Percentiles rank a stretch among this genome's conserved stretches.
Evolutionary conservation across 1,140 invertebrate species (phyloP).

Genomic region (Drosophila virilis): DNA sequence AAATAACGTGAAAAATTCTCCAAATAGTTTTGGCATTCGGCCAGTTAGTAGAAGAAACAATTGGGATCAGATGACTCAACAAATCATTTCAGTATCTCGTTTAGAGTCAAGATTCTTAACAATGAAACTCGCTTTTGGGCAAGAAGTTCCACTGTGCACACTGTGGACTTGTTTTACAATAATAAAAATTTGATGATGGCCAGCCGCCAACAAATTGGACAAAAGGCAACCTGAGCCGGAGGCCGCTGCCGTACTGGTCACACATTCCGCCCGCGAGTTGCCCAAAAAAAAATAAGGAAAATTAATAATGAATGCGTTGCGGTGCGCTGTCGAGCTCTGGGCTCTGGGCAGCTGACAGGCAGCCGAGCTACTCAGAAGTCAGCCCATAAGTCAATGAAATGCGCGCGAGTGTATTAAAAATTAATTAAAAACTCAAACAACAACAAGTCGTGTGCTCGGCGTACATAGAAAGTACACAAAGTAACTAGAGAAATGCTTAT

Average conservation of each 20-base stretch:
- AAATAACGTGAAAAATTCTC: too few species aligned
- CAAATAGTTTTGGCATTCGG: too few species aligned
- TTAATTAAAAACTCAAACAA: slow-evolving; percentile 69
- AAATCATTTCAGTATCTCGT: too few species aligned
- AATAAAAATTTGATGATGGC: slow-evolving; percentile 41
- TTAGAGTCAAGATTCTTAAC: too few species aligned
- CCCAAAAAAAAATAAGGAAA: slow-evolving; percentile 32
- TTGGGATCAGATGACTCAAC: too few species aligned
- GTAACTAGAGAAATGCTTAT: slow-evolving; percentile 73
- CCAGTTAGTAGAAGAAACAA: too few species aligned
- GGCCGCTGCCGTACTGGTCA: slow-evolving; percentile 1
- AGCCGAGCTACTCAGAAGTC: slow-evolving; percentile 9
- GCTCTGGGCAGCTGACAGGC: slow-evolving; percentile 6
- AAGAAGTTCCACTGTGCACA: too few species aligned
- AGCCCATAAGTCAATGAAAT: slow-evolving; percentile 28
- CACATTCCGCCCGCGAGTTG: slow-evolving; percentile 25
- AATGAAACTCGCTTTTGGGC: too few species aligned
- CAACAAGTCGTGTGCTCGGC: neutral
- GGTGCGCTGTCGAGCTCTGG: neutral
- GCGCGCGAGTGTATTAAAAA: slow-evolving; percentile 51
- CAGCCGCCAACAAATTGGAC: slow-evolving; percentile 54
- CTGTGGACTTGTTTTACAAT: neutral
- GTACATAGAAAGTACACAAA: slow-evolving; percentile 48
- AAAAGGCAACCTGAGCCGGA: slow-evolving; percentile 31
- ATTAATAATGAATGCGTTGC: slow-evolving; percentile 51